These are phyloP conservation scores for Hemiprocne comata DNA, from an alignment of 2,113 vertebrate genomes.

Conservation along the genomic window DNA sequence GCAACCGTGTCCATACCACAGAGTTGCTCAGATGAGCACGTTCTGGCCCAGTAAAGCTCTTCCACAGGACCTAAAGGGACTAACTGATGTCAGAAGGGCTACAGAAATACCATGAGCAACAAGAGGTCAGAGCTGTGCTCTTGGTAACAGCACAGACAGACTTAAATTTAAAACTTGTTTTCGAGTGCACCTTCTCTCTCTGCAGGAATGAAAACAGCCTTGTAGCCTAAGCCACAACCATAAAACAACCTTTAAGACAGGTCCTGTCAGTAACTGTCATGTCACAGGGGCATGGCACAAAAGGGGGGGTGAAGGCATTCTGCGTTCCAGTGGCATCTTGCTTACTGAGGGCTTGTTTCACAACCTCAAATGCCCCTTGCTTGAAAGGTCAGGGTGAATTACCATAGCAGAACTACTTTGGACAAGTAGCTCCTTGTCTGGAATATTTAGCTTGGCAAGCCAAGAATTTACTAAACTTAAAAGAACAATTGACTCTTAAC, in stretches of 20 bases:
- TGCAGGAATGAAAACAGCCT: background rate
- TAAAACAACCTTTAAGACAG: background rate
- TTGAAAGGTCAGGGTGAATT: slow-evolving; percentile 7
- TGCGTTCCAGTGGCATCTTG: background rate
- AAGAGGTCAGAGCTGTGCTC: background rate
- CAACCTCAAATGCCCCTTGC: background rate
- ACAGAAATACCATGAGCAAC: background rate
- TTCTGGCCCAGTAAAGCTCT: background rate
- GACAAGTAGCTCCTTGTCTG: background rate
- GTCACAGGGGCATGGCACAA: background rate
- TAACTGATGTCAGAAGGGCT: background rate
- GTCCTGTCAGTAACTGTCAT: background rate
- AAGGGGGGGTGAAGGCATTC: background rate
- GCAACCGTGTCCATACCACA: background rate
- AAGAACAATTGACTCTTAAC: background rate
- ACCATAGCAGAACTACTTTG: background rate
- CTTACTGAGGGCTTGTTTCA: background rate
- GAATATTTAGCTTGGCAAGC: background rate
- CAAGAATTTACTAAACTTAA: background rate
- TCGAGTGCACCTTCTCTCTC: background rate
- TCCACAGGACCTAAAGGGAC: background rate
- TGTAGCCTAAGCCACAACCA: background rate
- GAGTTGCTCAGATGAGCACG: background rate
- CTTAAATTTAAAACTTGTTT: background rate
- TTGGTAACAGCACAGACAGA: background rate